These are phyloP conservation scores for Torymus aiolomorphi DNA, from an alignment of 2,888 invertebrate genomes.

Conservation along the genomic window DNA sequence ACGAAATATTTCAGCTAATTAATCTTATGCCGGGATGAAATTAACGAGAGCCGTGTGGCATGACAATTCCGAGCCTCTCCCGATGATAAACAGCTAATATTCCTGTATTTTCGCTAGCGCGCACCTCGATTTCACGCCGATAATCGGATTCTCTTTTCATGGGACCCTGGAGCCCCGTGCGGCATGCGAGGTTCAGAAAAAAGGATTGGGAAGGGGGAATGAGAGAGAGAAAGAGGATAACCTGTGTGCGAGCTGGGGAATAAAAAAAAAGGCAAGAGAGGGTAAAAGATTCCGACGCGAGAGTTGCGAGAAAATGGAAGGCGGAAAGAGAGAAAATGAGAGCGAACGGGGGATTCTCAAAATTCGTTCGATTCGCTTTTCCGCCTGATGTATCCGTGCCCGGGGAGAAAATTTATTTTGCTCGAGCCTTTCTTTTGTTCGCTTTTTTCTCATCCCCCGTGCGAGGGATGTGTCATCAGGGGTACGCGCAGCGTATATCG, in stretches of 20 bases:
- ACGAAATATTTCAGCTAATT: conserved; percentile 40
- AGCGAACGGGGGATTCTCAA: conserved; percentile 30
- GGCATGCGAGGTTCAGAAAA: conserved; percentile 29
- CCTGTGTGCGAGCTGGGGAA: conserved; percentile 28
- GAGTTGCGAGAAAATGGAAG: conserved; percentile 46
- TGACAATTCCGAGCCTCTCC: background rate
- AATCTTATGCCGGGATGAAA: conserved; percentile 44
- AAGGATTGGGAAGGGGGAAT: conserved; percentile 44
- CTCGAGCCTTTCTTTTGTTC: conserved; percentile 11
- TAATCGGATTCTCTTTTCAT: conserved; percentile 67
- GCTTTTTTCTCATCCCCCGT: conserved; percentile 1
- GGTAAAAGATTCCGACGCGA: conserved; percentile 45
- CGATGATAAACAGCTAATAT: conserved; percentile 66
- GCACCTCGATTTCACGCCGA: conserved; percentile 60
- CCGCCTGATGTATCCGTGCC: conserved; percentile 41
- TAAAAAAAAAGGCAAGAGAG: conserved; percentile 32
- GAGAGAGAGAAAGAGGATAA: conserved; percentile 29
- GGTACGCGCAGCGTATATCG: too few species aligned
- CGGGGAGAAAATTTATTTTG: conserved; percentile 53
- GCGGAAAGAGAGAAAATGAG: conserved; percentile 16
- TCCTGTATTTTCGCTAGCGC: conserved; percentile 62
- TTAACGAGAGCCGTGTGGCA: conserved; percentile 26
- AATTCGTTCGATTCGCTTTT: conserved; percentile 53
- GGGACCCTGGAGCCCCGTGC: conserved; percentile 52
- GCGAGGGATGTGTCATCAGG: too few species aligned